Conservation (phyloP, 2,797 vertebrate genomes). For the Amazonetta brasiliensis region DNA sequence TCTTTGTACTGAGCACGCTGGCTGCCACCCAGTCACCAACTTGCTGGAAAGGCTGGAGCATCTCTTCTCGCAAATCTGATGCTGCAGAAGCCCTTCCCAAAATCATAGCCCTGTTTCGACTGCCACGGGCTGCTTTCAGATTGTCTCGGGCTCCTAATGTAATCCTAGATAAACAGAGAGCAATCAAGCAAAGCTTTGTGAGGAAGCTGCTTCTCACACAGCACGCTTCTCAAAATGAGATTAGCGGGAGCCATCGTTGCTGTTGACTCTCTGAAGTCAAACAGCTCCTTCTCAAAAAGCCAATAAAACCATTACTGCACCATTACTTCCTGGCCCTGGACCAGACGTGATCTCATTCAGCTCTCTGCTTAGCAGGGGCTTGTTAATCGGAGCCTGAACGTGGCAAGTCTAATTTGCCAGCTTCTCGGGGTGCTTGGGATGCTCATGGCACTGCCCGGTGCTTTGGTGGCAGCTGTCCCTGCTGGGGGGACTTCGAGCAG, state of each 20-base stretch:
- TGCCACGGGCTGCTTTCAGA: background rate
- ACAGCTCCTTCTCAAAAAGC: slow-evolving; percentile 49
- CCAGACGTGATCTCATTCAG: slow-evolving; percentile 61
- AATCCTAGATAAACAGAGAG: slow-evolving; percentile 30
- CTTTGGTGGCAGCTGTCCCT: background rate
- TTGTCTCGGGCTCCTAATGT: background rate
- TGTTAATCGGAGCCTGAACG: background rate
- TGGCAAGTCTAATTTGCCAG: background rate
- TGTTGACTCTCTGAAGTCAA: slow-evolving; percentile 52
- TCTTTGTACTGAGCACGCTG: background rate
- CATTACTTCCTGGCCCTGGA: slow-evolving; percentile 45
- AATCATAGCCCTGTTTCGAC: background rate
- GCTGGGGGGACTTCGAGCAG: background rate
- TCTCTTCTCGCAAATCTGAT: background rate
- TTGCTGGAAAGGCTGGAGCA: background rate
- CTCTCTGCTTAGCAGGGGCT: slow-evolving; percentile 4
- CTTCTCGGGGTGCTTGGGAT: background rate
- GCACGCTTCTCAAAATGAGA: slow-evolving; percentile 41
- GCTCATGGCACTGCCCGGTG: background rate
- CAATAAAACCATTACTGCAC: slow-evolving; percentile 48
- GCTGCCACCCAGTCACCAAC: background rate
- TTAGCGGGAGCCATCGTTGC: background rate
- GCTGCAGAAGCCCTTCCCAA: background rate
- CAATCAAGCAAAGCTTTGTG: slow-evolving; percentile 38
- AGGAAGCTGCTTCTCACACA: slow-evolving; percentile 13